Evolutionary conservation across 2,888 invertebrate genomes (phyloP), one percentile per base, ranked within the genome.

Genomic region (Volucella bombylans): DNA sequence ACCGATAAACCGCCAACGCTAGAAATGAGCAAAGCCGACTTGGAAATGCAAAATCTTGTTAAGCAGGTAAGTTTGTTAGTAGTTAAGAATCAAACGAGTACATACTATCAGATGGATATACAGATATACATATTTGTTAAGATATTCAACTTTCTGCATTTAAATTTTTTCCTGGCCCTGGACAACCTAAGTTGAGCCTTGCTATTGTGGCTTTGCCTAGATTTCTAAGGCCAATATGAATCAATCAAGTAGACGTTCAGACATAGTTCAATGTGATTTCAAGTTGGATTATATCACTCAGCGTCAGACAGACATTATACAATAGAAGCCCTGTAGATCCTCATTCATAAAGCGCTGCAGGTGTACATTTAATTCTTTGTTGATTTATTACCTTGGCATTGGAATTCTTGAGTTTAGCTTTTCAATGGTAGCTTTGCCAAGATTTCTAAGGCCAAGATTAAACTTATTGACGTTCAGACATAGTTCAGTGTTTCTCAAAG

Each of bases 11-110:
- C 76, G 38, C 72, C 69, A 10, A 82, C 80, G 14, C 92, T 93
- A 1, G 95, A 95, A 89, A 91, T 95, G 86, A 95, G 95, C 89
- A 95, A 94, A 90, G 95, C 95, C 1, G 95, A 96, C 90, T 93
- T 93, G 87, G 95, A 96, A 91, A 94, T 96, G 86, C 94, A 95
- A 87, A 94, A 94, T 89, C 92, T 96, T 68, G 94, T 95, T 61
- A 94, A 95, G 88, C 95, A 95, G 94, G 95, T 96, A 91, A 89
- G 89, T 83, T 31, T 31, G 31, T 31, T 6, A 31, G 89, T 88
- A 31, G 89, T 88, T 89, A 90, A 91, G 90, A 91, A 92, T 92
- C 91, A 91, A 92, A 91, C 90, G 18, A 23, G 3, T 23, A 23
- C 18, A 23, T 23, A 23, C 3, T 23, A 2, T 23, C 0, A 23